Percentiles rank a stretch among this genome's conserved stretches.
Evolutionary conservation across 2,797 vertebrate genomes (phyloP).

Genomic region (Tinamus major): DNA sequence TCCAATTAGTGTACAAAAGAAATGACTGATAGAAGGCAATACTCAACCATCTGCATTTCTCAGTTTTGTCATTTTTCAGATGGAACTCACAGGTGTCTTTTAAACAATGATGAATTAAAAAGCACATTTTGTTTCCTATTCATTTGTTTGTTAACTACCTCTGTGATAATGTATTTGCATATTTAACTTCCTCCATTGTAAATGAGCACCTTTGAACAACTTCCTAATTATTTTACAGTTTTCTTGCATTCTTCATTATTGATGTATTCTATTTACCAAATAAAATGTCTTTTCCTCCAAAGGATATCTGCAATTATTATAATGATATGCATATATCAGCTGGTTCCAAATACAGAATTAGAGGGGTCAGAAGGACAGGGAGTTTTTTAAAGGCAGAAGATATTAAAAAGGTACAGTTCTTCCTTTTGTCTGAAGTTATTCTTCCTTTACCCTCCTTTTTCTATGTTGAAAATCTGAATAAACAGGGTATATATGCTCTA

Average conservation of each 20-base stretch:
- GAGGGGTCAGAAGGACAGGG: background rate
- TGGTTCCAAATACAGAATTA: constrained; percentile 47
- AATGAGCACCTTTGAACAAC: constrained; percentile 78
- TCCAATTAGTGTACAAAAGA: constrained; percentile 66
- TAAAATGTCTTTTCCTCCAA: constrained; percentile 74
- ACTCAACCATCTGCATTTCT: constrained; percentile 76
- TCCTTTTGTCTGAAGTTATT: background rate
- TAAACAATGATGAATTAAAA: constrained; percentile 82
- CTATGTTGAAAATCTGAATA: background rate
- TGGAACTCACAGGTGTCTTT: constrained; percentile 79
- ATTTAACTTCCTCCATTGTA: constrained; percentile 82
- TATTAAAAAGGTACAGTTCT: fast-evolving
- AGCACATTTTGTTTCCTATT: constrained; percentile 58
- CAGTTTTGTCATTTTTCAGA: constrained; percentile 73
- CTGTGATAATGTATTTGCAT: constrained; percentile 82
- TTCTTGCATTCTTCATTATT: constrained; percentile 79
- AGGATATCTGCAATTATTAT: constrained; percentile 71
- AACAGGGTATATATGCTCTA: background rate
- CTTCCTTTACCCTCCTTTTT: background rate
- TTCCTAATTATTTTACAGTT: constrained; percentile 80
- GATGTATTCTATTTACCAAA: constrained; percentile 76
- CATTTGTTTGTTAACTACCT: constrained; percentile 80
- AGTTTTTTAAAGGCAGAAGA: background rate
- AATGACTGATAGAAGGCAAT: constrained; percentile 66
- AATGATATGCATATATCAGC: constrained; percentile 43